Percentiles rank a stretch among this genome's conserved stretches.
Evolutionary conservation across 2,797 vertebrate species (phyloP).

Genomic region (Danio albolineatus): DNA sequence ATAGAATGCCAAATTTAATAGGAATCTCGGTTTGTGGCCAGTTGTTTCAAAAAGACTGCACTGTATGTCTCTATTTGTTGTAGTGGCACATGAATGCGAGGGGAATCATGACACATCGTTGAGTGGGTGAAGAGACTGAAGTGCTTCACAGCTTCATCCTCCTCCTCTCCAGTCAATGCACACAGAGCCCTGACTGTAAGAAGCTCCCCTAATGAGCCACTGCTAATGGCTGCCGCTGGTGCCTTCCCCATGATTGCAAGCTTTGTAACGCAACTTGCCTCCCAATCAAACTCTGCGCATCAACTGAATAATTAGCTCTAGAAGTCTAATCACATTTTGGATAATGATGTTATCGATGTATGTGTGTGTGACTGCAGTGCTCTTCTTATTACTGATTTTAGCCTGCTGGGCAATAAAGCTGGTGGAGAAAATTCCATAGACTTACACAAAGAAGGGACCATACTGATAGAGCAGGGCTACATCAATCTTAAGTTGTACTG

Average conservation of each 20-base stretch:
- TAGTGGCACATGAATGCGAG: slow-evolving; percentile 17
- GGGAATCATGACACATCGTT: slow-evolving; percentile 17
- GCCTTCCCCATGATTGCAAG: neutral
- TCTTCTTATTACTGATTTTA: neutral
- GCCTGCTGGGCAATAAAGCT: neutral
- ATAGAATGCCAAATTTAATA: neutral
- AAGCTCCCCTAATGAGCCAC: slow-evolving; percentile 21
- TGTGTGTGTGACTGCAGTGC: neutral
- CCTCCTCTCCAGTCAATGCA: slow-evolving; percentile 6
- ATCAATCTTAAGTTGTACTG: too few species aligned
- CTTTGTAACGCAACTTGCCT: slow-evolving; percentile 14
- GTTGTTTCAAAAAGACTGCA: neutral
- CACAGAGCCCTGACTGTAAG: slow-evolving; percentile 17
- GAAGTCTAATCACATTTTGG: slow-evolving; percentile 40
- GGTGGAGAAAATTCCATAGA: neutral
- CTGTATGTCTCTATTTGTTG: slow-evolving; percentile 24
- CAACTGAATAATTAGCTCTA: slow-evolving; percentile 39
- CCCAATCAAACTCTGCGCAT: slow-evolving; percentile 37
- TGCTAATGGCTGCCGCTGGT: slow-evolving; percentile 24
- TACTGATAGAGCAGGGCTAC: too few species aligned
- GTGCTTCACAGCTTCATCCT: slow-evolving; percentile 14
- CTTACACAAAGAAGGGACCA: neutral
- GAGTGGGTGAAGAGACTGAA: slow-evolving; percentile 6
- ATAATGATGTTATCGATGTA: slow-evolving; percentile 21
- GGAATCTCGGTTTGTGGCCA: neutral